Evolutionary conservation across 1,140 invertebrate species (phyloP).

Genomic region (Lordiphosa clarofinis): DNA sequence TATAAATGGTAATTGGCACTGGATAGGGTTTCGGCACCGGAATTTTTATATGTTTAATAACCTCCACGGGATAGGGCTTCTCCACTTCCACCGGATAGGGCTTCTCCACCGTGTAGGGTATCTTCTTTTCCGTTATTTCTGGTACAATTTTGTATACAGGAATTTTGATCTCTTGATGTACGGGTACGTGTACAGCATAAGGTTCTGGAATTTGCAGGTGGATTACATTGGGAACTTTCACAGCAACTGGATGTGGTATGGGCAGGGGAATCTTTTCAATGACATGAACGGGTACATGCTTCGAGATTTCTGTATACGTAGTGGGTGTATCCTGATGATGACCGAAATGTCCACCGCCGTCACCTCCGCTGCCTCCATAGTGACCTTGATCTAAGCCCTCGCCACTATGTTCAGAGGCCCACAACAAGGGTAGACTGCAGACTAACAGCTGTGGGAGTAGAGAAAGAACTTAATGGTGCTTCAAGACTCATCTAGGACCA

Average conservation of each 20-base stretch:
- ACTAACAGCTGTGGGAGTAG: constrained; percentile 34
- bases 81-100: constrained; percentile 88
- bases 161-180: constrained; percentile 87
- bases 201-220: constrained; percentile 88
- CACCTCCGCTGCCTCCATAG: constrained; percentile 19
- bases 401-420: constrained; percentile 49
- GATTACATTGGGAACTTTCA: constrained; percentile 86
- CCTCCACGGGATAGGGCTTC: constrained; percentile 88
- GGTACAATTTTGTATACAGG: constrained; percentile 86
- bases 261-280: constrained; percentile 88
- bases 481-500: no score
- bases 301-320: constrained; percentile 84
- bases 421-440: constrained; percentile 43
- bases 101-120: constrained; percentile 88
- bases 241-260: constrained; percentile 87
- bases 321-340: constrained; percentile 76
- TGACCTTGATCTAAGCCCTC: constrained; percentile 32
- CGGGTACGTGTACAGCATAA: constrained; percentile 85
- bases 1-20: constrained; percentile 89
- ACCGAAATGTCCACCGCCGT: constrained; percentile 14
- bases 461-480: neutral
- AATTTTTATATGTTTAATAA: constrained; percentile 88
- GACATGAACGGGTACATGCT: constrained; percentile 86
- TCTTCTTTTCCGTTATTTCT: constrained; percentile 86
- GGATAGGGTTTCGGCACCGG: constrained; percentile 89